phyloP scores from a whole-genome alignment of 2,113 vertebrate genomes.

The Chascanopsetta lugubris region DNA sequence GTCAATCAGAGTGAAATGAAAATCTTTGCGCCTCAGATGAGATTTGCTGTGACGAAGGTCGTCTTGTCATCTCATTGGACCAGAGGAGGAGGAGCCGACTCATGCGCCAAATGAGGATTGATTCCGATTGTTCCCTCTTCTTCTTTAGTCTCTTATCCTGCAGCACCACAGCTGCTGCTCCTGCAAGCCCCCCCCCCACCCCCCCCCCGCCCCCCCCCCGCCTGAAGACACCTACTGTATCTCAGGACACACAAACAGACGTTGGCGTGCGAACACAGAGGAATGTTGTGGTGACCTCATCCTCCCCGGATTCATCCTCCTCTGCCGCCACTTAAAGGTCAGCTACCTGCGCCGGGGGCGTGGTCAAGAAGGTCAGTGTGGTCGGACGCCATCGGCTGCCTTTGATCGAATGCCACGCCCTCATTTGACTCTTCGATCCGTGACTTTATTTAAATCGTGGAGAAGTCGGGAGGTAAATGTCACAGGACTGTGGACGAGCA shows the following conservation, averaged over 20 bases:
- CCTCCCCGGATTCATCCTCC: constrained; percentile 27
- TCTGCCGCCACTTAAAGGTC: constrained; percentile 19
- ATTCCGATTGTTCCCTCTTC: constrained; percentile 55
- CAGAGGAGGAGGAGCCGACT: constrained; percentile 50
- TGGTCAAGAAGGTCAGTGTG: background rate
- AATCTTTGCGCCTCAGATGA: constrained; percentile 68
- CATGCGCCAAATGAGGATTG: constrained; percentile 64
- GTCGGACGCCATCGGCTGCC: background rate
- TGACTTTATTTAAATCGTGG: no score
- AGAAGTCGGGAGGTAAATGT: no score
- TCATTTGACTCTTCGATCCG: no score
- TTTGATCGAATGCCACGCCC: background rate
- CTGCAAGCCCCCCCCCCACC: no score
- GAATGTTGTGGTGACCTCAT: constrained; percentile 11
- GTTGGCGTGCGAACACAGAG: constrained; percentile 21
- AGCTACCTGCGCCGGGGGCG: background rate
- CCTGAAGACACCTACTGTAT: constrained; percentile 37
- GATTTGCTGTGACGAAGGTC: constrained; percentile 73
- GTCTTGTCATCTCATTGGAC: constrained; percentile 51
- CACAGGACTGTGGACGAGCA: no score
- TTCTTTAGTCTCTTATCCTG: constrained; percentile 45
- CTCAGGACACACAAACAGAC: constrained; percentile 20
- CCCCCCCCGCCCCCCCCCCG: background rate
- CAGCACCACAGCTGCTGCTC: background rate
- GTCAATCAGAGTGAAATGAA: constrained; percentile 70